Conservation (phyloP, 2,888 invertebrate species). For the Dyspetes luteomarginatus region DNA sequence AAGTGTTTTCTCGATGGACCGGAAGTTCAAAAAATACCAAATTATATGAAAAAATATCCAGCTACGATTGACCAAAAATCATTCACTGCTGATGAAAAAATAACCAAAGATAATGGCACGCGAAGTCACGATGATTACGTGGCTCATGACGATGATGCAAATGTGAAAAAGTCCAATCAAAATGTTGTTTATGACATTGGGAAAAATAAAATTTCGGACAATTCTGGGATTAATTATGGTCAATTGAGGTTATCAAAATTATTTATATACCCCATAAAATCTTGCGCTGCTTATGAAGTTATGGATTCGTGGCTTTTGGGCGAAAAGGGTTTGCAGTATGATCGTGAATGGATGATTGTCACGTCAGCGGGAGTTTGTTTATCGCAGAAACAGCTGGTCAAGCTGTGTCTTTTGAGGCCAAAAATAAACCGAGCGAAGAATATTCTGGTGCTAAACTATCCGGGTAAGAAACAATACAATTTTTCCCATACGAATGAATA, state of each 20-base stretch:
- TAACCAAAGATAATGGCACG: not conserved
- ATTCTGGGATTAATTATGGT: not conserved
- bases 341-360: slow-evolving; percentile 97
- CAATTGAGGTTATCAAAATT: slow-evolving; percentile 83
- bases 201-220: not conserved
- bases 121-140: not conserved
- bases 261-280: slow-evolving; percentile 95
- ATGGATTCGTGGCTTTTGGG: slow-evolving; percentile 89
- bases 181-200: slow-evolving; percentile 15
- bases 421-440: slow-evolving; percentile 86
- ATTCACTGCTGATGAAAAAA: not conserved
- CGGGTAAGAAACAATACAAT: slow-evolving; percentile 86
- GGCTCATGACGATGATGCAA: slow-evolving; percentile 6
- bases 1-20: slow-evolving; percentile 89
- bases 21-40: slow-evolving; percentile 79
- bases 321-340: slow-evolving; percentile 92
- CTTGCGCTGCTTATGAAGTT: slow-evolving; percentile 92
- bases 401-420: slow-evolving; percentile 92
- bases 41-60: slow-evolving; percentile 71
- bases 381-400: slow-evolving; percentile 93
- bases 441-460: slow-evolving; percentile 86
- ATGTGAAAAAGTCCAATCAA: slow-evolving; percentile 21
- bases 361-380: slow-evolving; percentile 92
- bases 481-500: too few species aligned
- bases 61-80: slow-evolving; percentile 29